Evolutionary conservation across 2,797 vertebrate species (phyloP).

Genomic region (Schizothorax lantsangensis): DNA sequence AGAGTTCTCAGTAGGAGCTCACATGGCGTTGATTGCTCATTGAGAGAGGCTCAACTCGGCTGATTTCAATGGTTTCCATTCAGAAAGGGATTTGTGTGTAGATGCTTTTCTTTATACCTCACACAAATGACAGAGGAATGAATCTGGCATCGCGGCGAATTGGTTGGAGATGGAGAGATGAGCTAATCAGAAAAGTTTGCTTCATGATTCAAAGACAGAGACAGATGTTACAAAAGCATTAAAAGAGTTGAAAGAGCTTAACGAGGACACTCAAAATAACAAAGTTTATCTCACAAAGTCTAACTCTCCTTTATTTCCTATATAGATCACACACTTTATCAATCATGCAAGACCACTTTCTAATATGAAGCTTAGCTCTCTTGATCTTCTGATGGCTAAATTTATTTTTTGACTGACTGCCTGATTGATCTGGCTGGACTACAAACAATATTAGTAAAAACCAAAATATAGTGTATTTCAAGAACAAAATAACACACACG

Average conservation of each 20-base stretch:
- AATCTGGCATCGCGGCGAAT: background rate
- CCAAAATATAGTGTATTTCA: background rate
- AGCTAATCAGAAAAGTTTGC: conserved; percentile 20
- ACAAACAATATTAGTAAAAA: background rate
- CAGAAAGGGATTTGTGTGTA: conserved; percentile 29
- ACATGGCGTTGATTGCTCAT: conserved; percentile 72
- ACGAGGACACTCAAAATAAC: conserved; percentile 6
- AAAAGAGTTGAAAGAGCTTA: conserved; percentile 19
- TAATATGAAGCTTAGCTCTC: background rate
- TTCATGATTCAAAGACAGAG: background rate
- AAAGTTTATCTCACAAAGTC: background rate
- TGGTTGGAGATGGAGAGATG: conserved; percentile 11
- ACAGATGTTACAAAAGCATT: conserved; percentile 1
- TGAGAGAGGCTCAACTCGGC: conserved; percentile 65
- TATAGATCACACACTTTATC: background rate
- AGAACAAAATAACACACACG: background rate
- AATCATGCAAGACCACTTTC: background rate
- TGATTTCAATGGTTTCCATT: conserved; percentile 56
- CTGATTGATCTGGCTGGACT: background rate
- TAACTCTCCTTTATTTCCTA: background rate
- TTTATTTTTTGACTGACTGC: background rate
- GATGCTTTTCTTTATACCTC: conserved; percentile 17
- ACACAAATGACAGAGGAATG: conserved; percentile 20
- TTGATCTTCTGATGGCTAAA: background rate
- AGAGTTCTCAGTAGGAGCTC: conserved; percentile 70